These are phyloP conservation scores for Mesodorylaimus sp. DNA, from an alignment of 2,888 invertebrate genomes.

Conservation along the genomic window DNA sequence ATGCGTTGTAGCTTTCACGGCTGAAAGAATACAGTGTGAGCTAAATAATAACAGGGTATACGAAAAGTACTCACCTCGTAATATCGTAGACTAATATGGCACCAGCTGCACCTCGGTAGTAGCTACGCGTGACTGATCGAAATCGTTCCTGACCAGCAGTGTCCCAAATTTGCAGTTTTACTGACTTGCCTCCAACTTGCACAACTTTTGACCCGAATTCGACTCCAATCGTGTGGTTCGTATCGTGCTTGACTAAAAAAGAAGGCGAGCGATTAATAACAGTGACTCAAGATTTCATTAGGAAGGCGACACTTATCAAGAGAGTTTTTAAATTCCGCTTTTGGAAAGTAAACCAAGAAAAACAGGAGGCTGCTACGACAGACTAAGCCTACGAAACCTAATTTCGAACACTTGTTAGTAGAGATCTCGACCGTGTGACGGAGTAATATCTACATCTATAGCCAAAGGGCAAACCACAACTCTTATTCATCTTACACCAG, in stretches of 20 bases:
- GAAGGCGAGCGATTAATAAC: too few relatives aligned
- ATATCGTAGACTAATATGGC: conserved; percentile 38
- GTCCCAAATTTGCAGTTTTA: conserved; percentile 62
- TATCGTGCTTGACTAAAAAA: conserved; percentile 54
- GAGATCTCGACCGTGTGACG: too few relatives aligned
- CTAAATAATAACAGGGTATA: neutral
- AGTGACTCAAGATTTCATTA: too few relatives aligned
- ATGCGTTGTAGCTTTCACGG: conserved; percentile 39
- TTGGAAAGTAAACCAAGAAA: too few relatives aligned
- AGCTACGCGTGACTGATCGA: conserved; percentile 50
- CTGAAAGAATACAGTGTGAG: conserved; percentile 21
- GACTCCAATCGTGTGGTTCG: conserved; percentile 65
- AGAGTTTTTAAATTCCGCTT: too few relatives aligned
- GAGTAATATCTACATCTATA: too few relatives aligned
- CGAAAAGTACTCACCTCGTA: conserved; percentile 18
- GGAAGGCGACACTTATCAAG: too few relatives aligned
- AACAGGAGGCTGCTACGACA: too few relatives aligned
- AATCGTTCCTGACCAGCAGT: conserved; percentile 41
- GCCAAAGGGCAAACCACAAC: too few relatives aligned
- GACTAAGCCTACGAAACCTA: too few relatives aligned
- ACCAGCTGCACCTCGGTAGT: conserved; percentile 46
- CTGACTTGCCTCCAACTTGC: conserved; percentile 59
- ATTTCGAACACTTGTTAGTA: too few relatives aligned
- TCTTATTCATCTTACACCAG: too few relatives aligned
- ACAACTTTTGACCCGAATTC: conserved; percentile 70